These are phyloP conservation scores for Corythornis cristatus DNA, from an alignment of 2,113 vertebrate genomes.

Conservation along the genomic window DNA sequence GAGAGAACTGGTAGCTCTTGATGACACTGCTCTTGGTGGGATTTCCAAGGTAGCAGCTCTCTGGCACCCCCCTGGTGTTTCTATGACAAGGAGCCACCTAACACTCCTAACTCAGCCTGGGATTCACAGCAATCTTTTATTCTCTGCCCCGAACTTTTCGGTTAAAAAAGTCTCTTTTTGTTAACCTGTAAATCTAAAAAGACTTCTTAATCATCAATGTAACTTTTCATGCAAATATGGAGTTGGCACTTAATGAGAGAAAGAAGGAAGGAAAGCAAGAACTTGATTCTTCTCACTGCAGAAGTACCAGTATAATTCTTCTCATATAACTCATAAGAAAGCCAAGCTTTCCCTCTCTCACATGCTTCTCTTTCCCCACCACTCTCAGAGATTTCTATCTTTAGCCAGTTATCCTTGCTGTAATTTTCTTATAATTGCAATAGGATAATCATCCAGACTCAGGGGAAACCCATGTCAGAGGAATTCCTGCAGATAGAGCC, in stretches of 20 bases:
- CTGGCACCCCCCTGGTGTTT: neutral
- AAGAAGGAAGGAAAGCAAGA: neutral
- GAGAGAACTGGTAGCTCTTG: neutral
- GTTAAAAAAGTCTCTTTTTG: neutral
- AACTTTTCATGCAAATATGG: neutral
- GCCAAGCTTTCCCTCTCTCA: neutral
- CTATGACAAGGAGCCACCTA: neutral
- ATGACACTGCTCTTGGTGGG: neutral
- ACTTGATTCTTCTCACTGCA: neutral
- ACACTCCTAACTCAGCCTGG: neutral
- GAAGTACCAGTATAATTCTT: neutral
- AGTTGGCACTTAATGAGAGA: neutral
- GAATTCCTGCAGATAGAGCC: conserved; percentile 1
- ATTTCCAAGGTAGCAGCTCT: neutral
- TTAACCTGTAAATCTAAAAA: neutral
- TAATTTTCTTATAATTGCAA: conserved; percentile 47
- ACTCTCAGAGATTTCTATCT: neutral
- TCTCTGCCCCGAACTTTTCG: neutral
- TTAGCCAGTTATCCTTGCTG: conserved; percentile 26
- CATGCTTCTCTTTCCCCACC: neutral
- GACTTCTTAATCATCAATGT: neutral
- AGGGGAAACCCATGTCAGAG: conserved; percentile 9
- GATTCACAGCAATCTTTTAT: neutral
- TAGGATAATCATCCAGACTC: conserved; percentile 12
- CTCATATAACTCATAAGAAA: neutral